Evolutionary conservation across 2,797 vertebrate genomes (phyloP).

Genomic region (Hephaestus fuliginosus): DNA sequence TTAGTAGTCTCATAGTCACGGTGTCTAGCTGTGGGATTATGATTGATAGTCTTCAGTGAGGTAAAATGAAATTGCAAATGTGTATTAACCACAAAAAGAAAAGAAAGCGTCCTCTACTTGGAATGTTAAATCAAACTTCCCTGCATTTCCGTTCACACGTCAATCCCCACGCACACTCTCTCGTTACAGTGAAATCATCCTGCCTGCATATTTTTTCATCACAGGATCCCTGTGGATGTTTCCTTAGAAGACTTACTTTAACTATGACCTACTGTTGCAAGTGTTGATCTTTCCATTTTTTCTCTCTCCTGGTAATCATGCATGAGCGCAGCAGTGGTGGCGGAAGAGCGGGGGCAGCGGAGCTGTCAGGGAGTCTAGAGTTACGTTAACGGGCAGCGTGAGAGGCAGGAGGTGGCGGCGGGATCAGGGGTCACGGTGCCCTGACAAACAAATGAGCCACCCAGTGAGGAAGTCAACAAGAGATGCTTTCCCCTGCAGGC

Average conservation of each 20-base stretch:
- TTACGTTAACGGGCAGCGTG: slow-evolving; percentile 60
- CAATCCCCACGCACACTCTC: slow-evolving; percentile 17
- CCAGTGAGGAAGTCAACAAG: slow-evolving; percentile 78
- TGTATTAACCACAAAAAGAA: slow-evolving; percentile 26
- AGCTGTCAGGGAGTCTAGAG: slow-evolving; percentile 47
- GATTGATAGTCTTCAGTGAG: slow-evolving; percentile 14
- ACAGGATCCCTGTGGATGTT: slow-evolving; percentile 18
- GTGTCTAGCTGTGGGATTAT: slow-evolving; percentile 14
- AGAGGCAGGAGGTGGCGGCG: slow-evolving; percentile 62
- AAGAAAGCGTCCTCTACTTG: background rate
- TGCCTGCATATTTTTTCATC: slow-evolving; percentile 31
- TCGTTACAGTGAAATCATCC: slow-evolving; percentile 43
- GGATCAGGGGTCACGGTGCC: slow-evolving; percentile 75
- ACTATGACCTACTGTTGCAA: slow-evolving; percentile 47
- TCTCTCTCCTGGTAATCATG: slow-evolving; percentile 32
- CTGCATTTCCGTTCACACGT: slow-evolving; percentile 7
- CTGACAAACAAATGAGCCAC: slow-evolving; percentile 80
- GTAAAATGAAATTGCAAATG: slow-evolving; percentile 23
- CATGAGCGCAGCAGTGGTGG: slow-evolving; percentile 11
- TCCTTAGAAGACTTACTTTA: slow-evolving; percentile 32
- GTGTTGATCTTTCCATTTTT: slow-evolving; percentile 60
- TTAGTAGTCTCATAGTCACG: background rate
- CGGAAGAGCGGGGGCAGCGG: background rate
- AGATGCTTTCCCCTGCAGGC: slow-evolving; percentile 67
- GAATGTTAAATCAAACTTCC: slow-evolving; percentile 33